Evolutionary conservation across 2,888 invertebrate genomes (phyloP).

Genomic region (Dromius quadrimaculatus): DNA sequence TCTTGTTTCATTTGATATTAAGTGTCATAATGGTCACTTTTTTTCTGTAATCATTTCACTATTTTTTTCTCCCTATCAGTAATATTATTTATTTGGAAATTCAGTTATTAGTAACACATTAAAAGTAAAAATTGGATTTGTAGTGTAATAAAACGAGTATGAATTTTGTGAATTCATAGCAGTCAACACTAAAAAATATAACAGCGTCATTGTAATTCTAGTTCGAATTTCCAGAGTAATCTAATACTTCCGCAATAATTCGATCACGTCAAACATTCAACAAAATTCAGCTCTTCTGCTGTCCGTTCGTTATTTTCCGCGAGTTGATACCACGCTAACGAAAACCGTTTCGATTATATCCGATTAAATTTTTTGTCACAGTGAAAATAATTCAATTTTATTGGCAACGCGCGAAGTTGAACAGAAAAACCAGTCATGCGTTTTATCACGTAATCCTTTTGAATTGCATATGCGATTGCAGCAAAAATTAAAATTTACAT

Average conservation of each 20-base stretch:
- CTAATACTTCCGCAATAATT: conserved; percentile 35
- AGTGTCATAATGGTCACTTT: too few relatives aligned
- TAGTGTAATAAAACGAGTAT: too few relatives aligned
- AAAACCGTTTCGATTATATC: conserved; percentile 37
- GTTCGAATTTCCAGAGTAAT: conserved; percentile 29
- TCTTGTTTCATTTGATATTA: too few relatives aligned
- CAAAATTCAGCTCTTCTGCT: conserved; percentile 20
- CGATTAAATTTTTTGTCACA: conserved; percentile 43
- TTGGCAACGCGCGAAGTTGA: conserved; percentile 34
- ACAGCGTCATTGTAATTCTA: conserved; percentile 7
- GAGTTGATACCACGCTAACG: conserved; percentile 19
- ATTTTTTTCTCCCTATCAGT: too few relatives aligned
- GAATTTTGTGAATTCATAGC: conserved; percentile 12
- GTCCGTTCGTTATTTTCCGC: conserved; percentile 28
- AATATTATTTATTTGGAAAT: too few relatives aligned
- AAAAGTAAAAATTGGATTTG: too few relatives aligned
- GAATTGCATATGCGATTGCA: conserved; percentile 50
- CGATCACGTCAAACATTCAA: conserved; percentile 20
- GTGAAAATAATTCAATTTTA: conserved; percentile 43
- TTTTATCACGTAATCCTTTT: conserved; percentile 46
- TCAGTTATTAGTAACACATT: too few relatives aligned
- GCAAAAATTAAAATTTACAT: conserved; percentile 52
- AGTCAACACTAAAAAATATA: conserved; percentile 29
- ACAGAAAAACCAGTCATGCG: conserved; percentile 38
- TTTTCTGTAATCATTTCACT: too few relatives aligned